phyloP scores from a whole-genome alignment of 2,797 vertebrate genomes.

The Aselliscus stoliczkanus region DNA sequence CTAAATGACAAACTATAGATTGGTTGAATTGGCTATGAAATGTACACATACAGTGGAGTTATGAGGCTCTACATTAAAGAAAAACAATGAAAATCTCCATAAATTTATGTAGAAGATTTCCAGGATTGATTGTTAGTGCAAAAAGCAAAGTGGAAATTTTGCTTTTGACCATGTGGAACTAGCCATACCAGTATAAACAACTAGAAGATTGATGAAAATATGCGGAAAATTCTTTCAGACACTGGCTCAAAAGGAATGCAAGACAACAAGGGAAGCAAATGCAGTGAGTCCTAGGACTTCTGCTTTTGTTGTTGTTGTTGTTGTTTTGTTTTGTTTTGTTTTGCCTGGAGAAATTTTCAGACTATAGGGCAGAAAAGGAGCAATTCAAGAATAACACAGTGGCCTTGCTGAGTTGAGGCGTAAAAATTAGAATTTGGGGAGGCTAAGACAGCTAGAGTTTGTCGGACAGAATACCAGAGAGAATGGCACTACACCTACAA shows the following conservation, averaged over 20 bases:
- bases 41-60: neutral
- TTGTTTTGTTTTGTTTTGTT: neutral
- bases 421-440: neutral
- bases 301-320: neutral
- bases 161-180: neutral
- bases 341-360: neutral
- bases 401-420: neutral
- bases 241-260: neutral
- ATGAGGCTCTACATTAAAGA: neutral
- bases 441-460: neutral
- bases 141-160: slow-evolving; percentile 15
- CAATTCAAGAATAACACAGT: neutral
- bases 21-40: neutral
- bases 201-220: neutral
- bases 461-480: neutral
- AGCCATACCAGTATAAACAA: neutral
- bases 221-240: neutral
- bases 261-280: neutral
- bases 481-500: neutral
- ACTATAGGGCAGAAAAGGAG: neutral
- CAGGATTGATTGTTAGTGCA: neutral
- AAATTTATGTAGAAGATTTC: neutral
- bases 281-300: neutral
- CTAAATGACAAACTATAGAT: neutral
- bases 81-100: neutral